Conservation (phyloP, 1,140 invertebrate genomes). For the Atta cephalotes region DNA sequence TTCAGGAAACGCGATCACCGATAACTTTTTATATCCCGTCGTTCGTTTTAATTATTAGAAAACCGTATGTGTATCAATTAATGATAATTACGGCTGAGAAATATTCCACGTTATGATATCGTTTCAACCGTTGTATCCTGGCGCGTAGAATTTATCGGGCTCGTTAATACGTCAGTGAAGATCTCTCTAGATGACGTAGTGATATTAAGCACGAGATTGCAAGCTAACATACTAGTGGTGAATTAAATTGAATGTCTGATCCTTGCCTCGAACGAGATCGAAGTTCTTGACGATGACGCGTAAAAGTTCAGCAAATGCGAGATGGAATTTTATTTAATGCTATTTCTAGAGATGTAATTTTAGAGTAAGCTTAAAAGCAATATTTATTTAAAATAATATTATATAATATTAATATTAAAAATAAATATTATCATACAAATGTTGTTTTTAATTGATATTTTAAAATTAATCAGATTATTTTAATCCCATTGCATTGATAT, state of each 20-base stretch:
- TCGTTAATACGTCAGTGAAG: slow-evolving; percentile 17
- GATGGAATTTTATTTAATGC: slow-evolving; percentile 6
- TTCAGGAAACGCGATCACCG: slow-evolving; percentile 10
- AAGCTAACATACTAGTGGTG: slow-evolving; percentile 13
- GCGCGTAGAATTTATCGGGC: slow-evolving; percentile 10
- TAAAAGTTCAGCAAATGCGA: neutral
- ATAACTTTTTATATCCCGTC: slow-evolving; percentile 29
- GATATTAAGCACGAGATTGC: slow-evolving; percentile 20
- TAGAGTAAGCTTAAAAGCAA: neutral
- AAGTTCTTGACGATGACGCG: slow-evolving; percentile 1
- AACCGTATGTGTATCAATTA: slow-evolving; percentile 23
- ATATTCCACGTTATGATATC: slow-evolving; percentile 24
- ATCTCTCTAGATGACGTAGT: slow-evolving; percentile 15
- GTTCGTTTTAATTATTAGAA: slow-evolving; percentile 42
- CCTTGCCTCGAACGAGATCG: slow-evolving; percentile 17
- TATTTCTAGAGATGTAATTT: neutral
- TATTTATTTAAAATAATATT: too few relatives aligned
- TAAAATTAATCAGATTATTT: neutral
- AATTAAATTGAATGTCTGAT: slow-evolving; percentile 14
- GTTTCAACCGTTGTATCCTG: neutral
- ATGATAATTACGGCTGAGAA: slow-evolving; percentile 9
- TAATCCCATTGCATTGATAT: neutral
- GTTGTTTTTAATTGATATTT: neutral
- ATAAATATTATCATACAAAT: neutral
- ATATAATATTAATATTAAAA: too few relatives aligned